Base-by-base conservation (phyloP, 2,113 vertebrate species). In the Mugil cephalus region DNA sequence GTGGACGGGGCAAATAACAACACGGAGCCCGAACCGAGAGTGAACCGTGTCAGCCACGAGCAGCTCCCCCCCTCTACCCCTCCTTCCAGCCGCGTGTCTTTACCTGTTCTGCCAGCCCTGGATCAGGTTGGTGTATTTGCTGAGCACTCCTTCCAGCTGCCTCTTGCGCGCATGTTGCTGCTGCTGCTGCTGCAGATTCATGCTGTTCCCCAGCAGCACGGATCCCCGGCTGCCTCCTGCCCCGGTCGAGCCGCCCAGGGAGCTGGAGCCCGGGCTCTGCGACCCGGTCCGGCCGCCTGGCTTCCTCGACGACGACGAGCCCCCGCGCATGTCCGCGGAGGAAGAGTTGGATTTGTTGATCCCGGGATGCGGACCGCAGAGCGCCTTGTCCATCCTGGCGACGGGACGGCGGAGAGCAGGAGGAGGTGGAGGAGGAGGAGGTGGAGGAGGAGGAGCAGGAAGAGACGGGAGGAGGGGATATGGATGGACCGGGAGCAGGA, bases 61-160 rank as follows among this genome's bases (percentile, higher is more conserved):
- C 19, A 2, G 11, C 30, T n/a, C 13, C 4, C 24, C 7, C 35
- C 6, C 3, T 5, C 1, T 34, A n/a, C 8, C 17, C n/a, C n/a
- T 36, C 4, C 8, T 19, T 47, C 42, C 45, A 15, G 42, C 15
- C 46, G 1, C 15, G 45, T 18, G 8, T 30, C 24, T 59, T 93
- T 93, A 98, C 97, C 97, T 97, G 96, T 96, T 96, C 93, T 99
- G 97, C 97, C 97, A 99, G 86, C 97, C 97, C 86, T 99, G 97
- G 65, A 99, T 92, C 76, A 99, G 95, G 93, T 99, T 99, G 84
- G 97, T 99, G 94, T 99, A 99, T 93, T 98, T 99, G 93, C 96
- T 97, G 77, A 99, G 94, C 60, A 95, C 90, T 87, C 97, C 97
- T 82, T 98, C 96, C 89, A 96, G 92, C 88, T 94, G 91, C 46